Evolutionary conservation across 2,113 vertebrate species (phyloP), one percentile per base, ranked within the genome.

Genomic region (Typhlomys cinereus): DNA sequence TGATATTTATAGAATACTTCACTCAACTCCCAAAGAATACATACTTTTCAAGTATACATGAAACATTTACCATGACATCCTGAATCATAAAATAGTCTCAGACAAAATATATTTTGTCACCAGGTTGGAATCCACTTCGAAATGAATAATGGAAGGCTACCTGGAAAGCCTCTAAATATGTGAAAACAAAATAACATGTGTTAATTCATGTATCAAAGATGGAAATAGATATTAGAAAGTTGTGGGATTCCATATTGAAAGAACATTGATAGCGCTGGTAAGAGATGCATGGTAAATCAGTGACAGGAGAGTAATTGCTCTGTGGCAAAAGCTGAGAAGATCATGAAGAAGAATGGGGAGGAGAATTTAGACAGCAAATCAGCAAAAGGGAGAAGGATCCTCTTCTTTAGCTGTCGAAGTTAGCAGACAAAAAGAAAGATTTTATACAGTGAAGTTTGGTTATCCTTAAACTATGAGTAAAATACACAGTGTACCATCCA

Each of bases 141-240:
- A 85, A 81, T 61, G 25, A 88, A 64, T 46, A 67, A 62, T 54
- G 34, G 5, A 78, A 90, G 88, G 12, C 34, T 23, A 81, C 41
- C 23, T 66, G 34, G 44, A 81, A 85, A 74, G 34, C 62, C 29
- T 70, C 46, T 46, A 46, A 85, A 50, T 66, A 69, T 66, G 73
- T 59, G 12, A 50, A 82, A 64, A 61, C 34, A 25, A 44, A 67
- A 50, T 39, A 44, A 14, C 52, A 57, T 36, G 29, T 44, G 27
- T 75, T 92, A 71, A 7, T 23, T 36, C 39, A 31, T 12, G 5
- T 23, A 59, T 70, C 7, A 78, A 88, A 88, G 52, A 54, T 39
- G 12, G 86, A 82, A 87, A 25, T 23, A 90, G n/a, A 75, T n/a
- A n/a, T 90, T 20, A 69, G 66, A 73, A 87, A 89, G 36, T 52